Evolutionary conservation across 1,140 invertebrate genomes (phyloP).

Genomic region (Sinonovacula constricta): DNA sequence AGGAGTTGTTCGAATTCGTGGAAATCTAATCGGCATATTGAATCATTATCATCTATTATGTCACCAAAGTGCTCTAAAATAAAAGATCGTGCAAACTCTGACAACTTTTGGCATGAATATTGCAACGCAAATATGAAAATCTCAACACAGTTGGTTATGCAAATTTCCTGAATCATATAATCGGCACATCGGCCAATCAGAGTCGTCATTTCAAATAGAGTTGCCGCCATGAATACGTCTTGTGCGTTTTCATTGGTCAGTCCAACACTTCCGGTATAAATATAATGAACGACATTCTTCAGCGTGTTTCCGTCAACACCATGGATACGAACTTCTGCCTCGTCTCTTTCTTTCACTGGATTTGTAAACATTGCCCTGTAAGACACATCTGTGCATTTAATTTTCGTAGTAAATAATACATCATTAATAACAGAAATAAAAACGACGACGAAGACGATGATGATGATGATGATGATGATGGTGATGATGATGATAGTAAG

Average conservation of each 20-base stretch:
- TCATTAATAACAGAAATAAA: neutral
- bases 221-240: conserved; percentile 64
- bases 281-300: conserved; percentile 59
- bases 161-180: conserved; percentile 60
- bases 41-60: conserved; percentile 49
- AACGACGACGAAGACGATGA: neutral
- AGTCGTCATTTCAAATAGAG: conserved; percentile 65
- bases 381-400: conserved; percentile 3
- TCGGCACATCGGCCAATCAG: conserved; percentile 61
- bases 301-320: conserved; percentile 54
- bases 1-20: conserved; percentile 58
- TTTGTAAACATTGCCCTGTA: conserved; percentile 73
- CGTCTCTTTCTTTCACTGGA: conserved; percentile 60
- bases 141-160: conserved; percentile 63
- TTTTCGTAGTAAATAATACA: neutral
- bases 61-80: conserved; percentile 69
- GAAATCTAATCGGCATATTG: conserved; percentile 47
- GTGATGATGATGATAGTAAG: neutral
- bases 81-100: conserved; percentile 50
- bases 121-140: conserved; percentile 63
- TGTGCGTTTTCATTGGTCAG: conserved; percentile 69
- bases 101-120: conserved; percentile 58
- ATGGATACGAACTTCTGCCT: conserved; percentile 56
- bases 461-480: too few species aligned
- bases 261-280: conserved; percentile 63